A percentile compares a stretch with the other conserved stretches of the same genome.
Evolutionary conservation across 2,113 vertebrate species (phyloP).

Genomic region (Clarias macrocephalus): DNA sequence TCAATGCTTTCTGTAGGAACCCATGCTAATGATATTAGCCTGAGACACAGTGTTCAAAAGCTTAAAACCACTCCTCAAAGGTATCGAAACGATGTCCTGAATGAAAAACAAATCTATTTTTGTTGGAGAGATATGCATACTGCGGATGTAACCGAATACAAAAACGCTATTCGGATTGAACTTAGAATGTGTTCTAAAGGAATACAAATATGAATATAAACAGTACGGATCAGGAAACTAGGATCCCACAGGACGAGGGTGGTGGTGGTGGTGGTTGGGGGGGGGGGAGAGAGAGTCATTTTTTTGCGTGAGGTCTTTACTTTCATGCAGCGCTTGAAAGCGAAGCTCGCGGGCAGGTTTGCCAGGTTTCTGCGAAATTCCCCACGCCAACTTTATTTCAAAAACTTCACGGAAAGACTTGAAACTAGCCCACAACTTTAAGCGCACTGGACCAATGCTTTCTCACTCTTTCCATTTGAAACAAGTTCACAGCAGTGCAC

Average conservation of each 20-base stretch:
- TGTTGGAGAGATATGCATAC: background rate
- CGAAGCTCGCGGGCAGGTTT: background rate
- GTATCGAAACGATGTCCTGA: background rate
- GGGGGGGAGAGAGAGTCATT: background rate
- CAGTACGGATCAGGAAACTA: background rate
- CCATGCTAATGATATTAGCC: background rate
- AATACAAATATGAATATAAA: background rate
- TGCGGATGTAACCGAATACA: background rate
- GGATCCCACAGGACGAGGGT: background rate
- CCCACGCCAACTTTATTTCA: background rate
- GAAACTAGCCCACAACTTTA: background rate
- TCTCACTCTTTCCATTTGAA: background rate
- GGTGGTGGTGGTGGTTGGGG: too few relatives aligned
- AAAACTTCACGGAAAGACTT: background rate
- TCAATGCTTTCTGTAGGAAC: constrained; percentile 4
- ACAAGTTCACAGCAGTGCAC: background rate
- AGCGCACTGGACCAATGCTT: background rate
- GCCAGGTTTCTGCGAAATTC: background rate
- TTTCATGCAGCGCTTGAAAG: constrained; percentile 5
- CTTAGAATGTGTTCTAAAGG: background rate
- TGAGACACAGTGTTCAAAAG: background rate
- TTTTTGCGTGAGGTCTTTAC: background rate
- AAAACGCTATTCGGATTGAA: background rate
- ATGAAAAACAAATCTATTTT: background rate
- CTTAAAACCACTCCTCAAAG: background rate